Evolutionary conservation across 2,113 vertebrate species (phyloP).

Genomic region (Thunnus thynnus): DNA sequence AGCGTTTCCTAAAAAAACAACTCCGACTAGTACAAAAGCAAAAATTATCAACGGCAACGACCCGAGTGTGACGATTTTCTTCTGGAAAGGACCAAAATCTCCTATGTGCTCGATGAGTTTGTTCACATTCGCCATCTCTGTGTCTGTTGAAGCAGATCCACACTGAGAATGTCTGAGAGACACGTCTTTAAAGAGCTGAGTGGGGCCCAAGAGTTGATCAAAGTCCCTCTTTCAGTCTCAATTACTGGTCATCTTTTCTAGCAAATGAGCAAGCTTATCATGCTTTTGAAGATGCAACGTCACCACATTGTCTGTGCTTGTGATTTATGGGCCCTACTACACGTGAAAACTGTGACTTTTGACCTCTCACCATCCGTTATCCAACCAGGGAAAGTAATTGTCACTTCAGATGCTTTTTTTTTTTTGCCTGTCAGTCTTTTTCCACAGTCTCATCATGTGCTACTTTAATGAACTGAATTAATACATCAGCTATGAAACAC

Average conservation of each 20-base stretch:
- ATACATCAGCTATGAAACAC: no score
- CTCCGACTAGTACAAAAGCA: constrained; percentile 22
- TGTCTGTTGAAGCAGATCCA: not conserved
- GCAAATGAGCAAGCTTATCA: not conserved
- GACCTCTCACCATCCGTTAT: no score
- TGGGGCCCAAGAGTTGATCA: not conserved
- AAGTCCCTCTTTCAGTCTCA: not conserved
- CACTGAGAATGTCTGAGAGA: not conserved
- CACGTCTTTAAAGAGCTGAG: not conserved
- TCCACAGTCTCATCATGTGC: no score
- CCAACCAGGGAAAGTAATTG: no score
- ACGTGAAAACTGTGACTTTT: no score
- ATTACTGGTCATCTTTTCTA: constrained; percentile 12
- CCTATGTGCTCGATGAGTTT: constrained; percentile 16
- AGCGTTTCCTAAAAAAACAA: constrained; percentile 43
- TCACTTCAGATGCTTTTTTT: no score
- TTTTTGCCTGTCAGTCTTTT: no score
- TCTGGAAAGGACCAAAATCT: constrained; percentile 48
- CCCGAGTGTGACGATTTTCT: constrained; percentile 16
- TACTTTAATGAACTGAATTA: no score
- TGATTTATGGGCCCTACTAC: no score
- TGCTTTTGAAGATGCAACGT: no score
- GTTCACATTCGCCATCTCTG: constrained; percentile 38
- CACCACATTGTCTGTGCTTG: no score
- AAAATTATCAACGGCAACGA: constrained; percentile 22